Evolutionary conservation across 2,113 vertebrate genomes (phyloP), one percentile per base, ranked within the genome.

Genomic region (Hymenochirus boettgeri): DNA sequence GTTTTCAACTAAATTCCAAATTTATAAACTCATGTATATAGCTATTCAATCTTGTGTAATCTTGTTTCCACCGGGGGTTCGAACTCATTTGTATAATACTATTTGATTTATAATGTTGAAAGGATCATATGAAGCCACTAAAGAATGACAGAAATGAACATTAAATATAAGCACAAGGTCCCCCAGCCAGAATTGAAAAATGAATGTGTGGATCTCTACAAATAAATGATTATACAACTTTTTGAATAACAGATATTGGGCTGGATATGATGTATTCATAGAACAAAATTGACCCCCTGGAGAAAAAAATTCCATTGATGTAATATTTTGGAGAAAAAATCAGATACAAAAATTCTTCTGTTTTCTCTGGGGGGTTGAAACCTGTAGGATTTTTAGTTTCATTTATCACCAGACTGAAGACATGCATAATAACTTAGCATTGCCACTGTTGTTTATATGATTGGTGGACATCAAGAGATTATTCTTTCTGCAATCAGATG

Each of bases 201-300:
- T 87, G 88, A 88, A 86, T 87, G 84, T 83, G 80, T 86, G 79
- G 77, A 82, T 80, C 72, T 77, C 75, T 77, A 86, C 90, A 84
- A 89, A 91, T 89, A 89, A 91, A 88, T 88, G 82, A 85, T 86
- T 61, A 86, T 83, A 79, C 72, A 76, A 72, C 80, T 85, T 84
- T 75, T 74, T 73, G 75, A 81, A 80, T 88, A 89, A 87, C 89
- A 88, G 89, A 87, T 87, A 65, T 70, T 80, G 79, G 74, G 78
- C 72, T 81, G 73, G 76, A 80, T 77, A 31, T 72, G 25, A 74
- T 81, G 19, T 66, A 77, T 78, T 61, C 63, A 48, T 62, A 52
- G 26, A 77, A 73, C 56, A n/a, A 74, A 79, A 81, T 77, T 72
- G 78, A 74, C 5, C 57, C 29, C 46, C 69, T 69, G 71, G 67